Evolutionary conservation across 1,140 invertebrate genomes (phyloP).

Genomic region (Bombus fervidus): DNA sequence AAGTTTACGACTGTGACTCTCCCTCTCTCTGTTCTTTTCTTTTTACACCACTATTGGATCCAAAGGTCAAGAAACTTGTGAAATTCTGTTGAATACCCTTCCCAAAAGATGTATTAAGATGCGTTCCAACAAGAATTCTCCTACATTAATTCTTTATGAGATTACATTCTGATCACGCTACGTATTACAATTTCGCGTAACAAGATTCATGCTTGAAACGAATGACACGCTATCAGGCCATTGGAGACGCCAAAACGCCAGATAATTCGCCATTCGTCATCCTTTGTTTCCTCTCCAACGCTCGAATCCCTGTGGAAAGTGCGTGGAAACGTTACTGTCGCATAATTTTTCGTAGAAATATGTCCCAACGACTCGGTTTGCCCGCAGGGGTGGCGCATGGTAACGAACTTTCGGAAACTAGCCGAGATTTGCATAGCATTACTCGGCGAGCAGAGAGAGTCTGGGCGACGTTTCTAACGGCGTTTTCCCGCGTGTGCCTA

Average conservation of each 20-base stretch:
- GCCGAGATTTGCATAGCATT: conserved; percentile 73
- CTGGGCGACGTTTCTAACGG: conserved; percentile 60
- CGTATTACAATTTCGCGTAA: too few relatives aligned
- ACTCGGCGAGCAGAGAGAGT: conserved; percentile 44
- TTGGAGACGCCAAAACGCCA: background rate
- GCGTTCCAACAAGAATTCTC: too few relatives aligned
- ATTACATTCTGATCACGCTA: too few relatives aligned
- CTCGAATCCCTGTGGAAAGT: background rate
- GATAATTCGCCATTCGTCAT: background rate
- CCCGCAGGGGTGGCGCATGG: conserved; percentile 51
- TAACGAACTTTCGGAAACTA: conserved; percentile 73
- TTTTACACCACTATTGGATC: too few relatives aligned
- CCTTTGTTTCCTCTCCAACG: background rate
- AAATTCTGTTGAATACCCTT: too few relatives aligned
- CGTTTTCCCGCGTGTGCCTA: conserved; percentile 55
- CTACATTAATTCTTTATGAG: too few relatives aligned
- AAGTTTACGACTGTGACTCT: too few relatives aligned
- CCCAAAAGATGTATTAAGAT: too few relatives aligned
- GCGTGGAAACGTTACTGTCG: background rate
- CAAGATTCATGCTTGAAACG: background rate
- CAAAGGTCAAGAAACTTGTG: too few relatives aligned
- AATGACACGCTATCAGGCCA: background rate
- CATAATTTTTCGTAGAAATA: conserved; percentile 47
- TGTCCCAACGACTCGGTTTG: background rate
- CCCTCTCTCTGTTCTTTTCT: too few relatives aligned